Evolutionary conservation across 2,797 vertebrate species (phyloP), one percentile per base, ranked within the genome.

Genomic region (Argentina silus): DNA sequence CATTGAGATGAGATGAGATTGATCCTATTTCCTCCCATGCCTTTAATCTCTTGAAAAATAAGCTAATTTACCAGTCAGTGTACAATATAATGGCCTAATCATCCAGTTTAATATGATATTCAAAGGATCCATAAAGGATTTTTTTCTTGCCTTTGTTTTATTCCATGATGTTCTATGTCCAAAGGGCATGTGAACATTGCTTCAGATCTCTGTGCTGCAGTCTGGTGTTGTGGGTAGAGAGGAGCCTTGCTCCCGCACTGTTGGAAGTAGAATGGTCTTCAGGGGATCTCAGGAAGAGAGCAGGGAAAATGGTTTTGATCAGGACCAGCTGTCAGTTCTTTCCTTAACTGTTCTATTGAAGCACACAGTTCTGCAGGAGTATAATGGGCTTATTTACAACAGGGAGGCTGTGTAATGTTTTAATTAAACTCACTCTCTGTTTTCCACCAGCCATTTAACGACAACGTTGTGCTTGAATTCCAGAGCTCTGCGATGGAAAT

Each of bases 281-380:
- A 57, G 92, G 89, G 90, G 76, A 89, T 89, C 66, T 79, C 76
- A 2, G 81, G 83, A 84, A 83, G 82, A 72, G 84, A 81, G 82
- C 57, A 27, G 88, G 87, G 88, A 92, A 89, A 88, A 81, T 74
- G 81, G 83, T 86, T 93, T 93, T 93, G 90, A 93, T 93, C 91
- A 91, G 87, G 85, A 90, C 88, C 90, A 91, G 92, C 92, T 94
- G 92, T 92, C 93, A 87, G 82, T 86, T 85, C 83, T 85, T 80
- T 90, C 83, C 84, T 89, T 85, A 81, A 81, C 76, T 78, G 59
- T 87, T 82, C 85, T 75, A 83, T 74, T 76, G 79, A 90, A 83
- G 81, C 75, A 72, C 76, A 74, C 78, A 70, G 84, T 88, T 75
- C 79, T 78, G 75, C 68, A 78, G 63, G 44, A 73, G 68, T 79